Base-by-base conservation (phyloP, 1,140 invertebrate species). In the Araneus ventricosus region DNA sequence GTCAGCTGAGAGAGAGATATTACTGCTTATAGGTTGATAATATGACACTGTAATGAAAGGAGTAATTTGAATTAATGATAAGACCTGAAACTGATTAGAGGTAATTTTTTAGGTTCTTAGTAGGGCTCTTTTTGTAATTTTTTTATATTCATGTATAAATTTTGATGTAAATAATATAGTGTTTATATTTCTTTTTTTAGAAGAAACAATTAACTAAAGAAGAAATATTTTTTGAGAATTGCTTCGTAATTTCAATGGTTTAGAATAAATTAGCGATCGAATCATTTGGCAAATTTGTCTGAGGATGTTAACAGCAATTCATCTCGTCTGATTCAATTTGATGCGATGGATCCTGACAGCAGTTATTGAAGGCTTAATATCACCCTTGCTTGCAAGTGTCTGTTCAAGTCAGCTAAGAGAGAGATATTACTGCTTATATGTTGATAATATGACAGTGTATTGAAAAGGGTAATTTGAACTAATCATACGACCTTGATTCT, bases 271-370 rank as follows among this genome's bases (percentile, higher is more conserved):
- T n/a, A 75, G 70, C 17, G 30, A 37, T 22, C 2, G 70, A 75
- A 34, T 30, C 70, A 75, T 75, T 75, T 75, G 27, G 70, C 34
- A 75, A 75, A 75, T 75, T 75, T 75, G 70, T 34, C 34, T 20
- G 70, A 75, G 34, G 70, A 75, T 75, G 70, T 75, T n/a, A 37
- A 75, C 17, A 20, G 70, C 34, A 75, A 75, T 75, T 75, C 30
- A 75, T 75, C 70, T 75, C 20, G 27, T 30, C 70, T 20, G 70
- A 34, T 22, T 37, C 70, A 75, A 75, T 75, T 75, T 75, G 30
- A 37, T 75, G 27, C 70, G 70, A 37, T 34, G 30, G 30, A 7
- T 24, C 6, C 20, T 63, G 59, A 63, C 59, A 63, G 24, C 17
- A 20, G 6, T 10, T 20, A 61, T 61, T 5, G 24, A 61, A 61